Evolutionary conservation across 2,797 vertebrate species (phyloP), one percentile per base, ranked within the genome.

Genomic region (Sebastes paucispinis): DNA sequence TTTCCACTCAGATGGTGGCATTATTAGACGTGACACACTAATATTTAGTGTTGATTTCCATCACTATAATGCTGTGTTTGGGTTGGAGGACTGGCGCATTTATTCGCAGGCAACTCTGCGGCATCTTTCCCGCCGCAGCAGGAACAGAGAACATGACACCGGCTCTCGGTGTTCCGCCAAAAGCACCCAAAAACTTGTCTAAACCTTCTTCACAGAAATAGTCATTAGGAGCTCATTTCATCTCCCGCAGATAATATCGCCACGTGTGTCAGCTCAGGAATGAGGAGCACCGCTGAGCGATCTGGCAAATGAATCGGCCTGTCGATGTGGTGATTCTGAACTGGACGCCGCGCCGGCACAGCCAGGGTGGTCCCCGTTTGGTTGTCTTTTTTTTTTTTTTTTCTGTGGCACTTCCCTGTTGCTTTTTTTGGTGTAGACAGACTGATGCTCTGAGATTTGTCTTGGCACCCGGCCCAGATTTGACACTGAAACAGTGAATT

Each of bases 401-500:
- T 93, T 92, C 87, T 93, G 27, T 88, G 91, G 94, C 96, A 90
- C 89, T 92, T 95, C 93, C 83, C 81, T 89, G 78, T 79, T 85
- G 90, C 86, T 88, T 88, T 94, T 95, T 93, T 95, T 86, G 11
- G 71, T 95, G 90, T 95, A 95, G 93, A 94, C 94, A 94, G 94
- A 93, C 90, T 94, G 94, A 94, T 93, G 92, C 94, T 93, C 87
- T 81, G 77, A 93, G 72, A 93, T 96, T 96, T 96, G 92, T 92
- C 85, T 97, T 96, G 96, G 96, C 95, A 57, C 83, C 66, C 1
- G 73, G 95, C 95, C 96, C 95, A 87, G 91, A 87, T 90, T 91
- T 81, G 93, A 95, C 94, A 96, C 93, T 91, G 90, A 96, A 93
- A 91, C 91, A 92, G 91, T 92, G 91, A 95, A 95, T 96, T 95